A percentile compares a stretch with the other conserved stretches of the same genome.
phyloP scores from a whole-genome alignment of 2,797 vertebrate genomes.

The Phalloptychus januarius region DNA sequence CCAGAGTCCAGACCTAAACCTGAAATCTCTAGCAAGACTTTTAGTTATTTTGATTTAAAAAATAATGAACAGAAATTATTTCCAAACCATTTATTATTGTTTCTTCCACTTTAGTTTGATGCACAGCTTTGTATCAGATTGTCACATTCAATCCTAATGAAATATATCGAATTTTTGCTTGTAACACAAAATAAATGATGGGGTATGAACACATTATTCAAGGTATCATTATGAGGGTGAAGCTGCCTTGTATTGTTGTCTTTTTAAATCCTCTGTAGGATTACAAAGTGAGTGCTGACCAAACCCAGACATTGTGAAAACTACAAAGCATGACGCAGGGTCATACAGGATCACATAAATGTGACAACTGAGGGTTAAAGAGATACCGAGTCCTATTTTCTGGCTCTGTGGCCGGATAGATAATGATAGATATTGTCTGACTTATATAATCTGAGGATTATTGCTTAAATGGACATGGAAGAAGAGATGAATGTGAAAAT shows the following conservation, averaged over 20 bases:
- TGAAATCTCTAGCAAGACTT: background rate
- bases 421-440: conserved; percentile 17
- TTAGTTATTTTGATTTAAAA: background rate
- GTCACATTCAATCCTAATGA: background rate
- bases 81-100: background rate
- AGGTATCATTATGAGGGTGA: background rate
- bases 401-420: conserved; percentile 9
- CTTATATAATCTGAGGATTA: conserved; percentile 1
- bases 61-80: too few species aligned
- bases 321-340: conserved; percentile 1
- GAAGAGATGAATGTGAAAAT: background rate
- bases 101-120: background rate
- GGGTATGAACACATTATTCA: background rate
- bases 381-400: background rate
- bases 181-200: background rate
- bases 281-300: background rate
- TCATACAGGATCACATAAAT: conserved; percentile 2
- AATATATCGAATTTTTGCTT: background rate
- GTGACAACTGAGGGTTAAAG: conserved; percentile 19
- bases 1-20: background rate
- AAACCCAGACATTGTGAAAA: background rate
- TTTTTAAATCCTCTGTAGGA: conserved; percentile 14
- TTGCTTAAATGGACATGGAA: conserved; percentile 17
- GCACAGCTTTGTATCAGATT: background rate
- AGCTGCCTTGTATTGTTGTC: conserved; percentile 2